These are phyloP conservation scores for Leptinotarsa tumamoca DNA, from an alignment of 2,888 invertebrate genomes.

Conservation along the genomic window DNA sequence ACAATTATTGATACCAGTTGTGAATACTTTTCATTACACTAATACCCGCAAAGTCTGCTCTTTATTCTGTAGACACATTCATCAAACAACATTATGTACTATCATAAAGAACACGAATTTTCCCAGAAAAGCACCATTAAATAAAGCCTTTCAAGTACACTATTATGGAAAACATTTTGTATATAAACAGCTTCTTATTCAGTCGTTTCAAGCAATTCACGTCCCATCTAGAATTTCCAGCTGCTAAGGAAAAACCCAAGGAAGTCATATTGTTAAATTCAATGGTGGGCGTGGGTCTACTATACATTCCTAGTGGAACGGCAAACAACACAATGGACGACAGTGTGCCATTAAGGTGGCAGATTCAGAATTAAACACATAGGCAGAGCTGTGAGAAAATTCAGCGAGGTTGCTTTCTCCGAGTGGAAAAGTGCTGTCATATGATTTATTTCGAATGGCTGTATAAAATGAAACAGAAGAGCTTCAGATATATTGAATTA, in stretches of 20 bases:
- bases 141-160: conserved; percentile 17
- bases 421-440: neutral
- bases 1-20: too few relatives aligned
- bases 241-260: conserved; percentile 22
- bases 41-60: too few relatives aligned
- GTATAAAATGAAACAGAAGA: neutral
- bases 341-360: conserved; percentile 23
- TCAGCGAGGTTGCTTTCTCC: neutral
- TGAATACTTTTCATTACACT: too few relatives aligned
- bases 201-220: conserved; percentile 28
- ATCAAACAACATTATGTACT: neutral
- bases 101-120: conserved; percentile 10
- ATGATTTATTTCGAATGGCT: neutral
- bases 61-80: neutral
- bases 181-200: conserved; percentile 25
- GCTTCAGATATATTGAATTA: neutral
- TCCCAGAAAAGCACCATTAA: neutral
- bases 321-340: conserved; percentile 25
- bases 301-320: conserved; percentile 13
- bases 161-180: conserved; percentile 22
- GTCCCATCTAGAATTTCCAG: conserved; percentile 16
- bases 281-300: conserved; percentile 27
- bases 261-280: conserved; percentile 31
- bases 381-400: conserved; percentile 4
- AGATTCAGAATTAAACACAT: conserved; percentile 9